Base-by-base conservation (phyloP, 1,140 invertebrate genomes). In the Lordiphosa collinella region DNA sequence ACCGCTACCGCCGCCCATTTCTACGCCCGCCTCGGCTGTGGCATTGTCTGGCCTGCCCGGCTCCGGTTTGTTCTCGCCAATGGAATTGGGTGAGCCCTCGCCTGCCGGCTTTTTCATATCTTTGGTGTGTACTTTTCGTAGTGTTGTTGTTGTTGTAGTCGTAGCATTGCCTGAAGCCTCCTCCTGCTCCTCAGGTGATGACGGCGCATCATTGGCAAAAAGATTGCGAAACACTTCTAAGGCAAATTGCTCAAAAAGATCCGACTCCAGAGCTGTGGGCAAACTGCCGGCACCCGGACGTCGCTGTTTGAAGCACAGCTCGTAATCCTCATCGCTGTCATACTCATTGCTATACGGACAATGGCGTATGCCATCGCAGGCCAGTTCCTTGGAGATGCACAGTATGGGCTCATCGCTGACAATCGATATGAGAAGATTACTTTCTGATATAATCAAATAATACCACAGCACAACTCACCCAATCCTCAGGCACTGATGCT, bases 311-410 rank as follows among this genome's bases (percentile, higher is more conserved):
- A 73, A 86, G 73, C 91, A 91, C 48, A 91, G 66, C 41, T 82
- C 71, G 12, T 80, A 84, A 68, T 90, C 89, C 86, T 92, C 91
- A 53, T 92, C 91, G 60, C 89, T 90, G 48, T 80, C 88, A 18
- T 89, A 90, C 48, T 89, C 88, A 55, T 91, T 92, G 34, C 91
- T 91, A 0, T 91, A 90, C 0, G 92, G 92, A 61, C 92, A 93
- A 67, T 93, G 91, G 2, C 89, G 80, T 3, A 92, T 90, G 10
- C 92, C 92, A 59, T 93, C 92, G 65, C 92, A 93, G 6, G 91
- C 89, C 41, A 93, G 87, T 61, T 92, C 90, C 44, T 91, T 90
- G 2, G 92, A 91, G 55, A 93, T 90, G 79, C 92, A 93, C 8
- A 92, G 60, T 14, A 90, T 71, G 7, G 90, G 90, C 32, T 90